These are phyloP conservation scores for Heliconius congener DNA, from an alignment of 1,140 invertebrate species.

Conservation along the genomic window DNA sequence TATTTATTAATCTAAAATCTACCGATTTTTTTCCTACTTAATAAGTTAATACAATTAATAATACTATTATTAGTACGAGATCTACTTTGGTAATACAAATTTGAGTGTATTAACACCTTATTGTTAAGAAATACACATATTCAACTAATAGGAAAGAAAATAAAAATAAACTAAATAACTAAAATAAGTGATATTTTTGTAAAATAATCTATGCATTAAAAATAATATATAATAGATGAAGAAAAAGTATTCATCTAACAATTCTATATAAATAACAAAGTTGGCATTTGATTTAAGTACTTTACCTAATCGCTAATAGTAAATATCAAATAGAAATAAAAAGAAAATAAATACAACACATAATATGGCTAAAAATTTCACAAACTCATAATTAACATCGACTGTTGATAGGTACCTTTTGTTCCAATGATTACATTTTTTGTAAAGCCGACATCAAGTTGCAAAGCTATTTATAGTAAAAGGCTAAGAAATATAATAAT, in stretches of 20 bases:
- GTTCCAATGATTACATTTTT: conserved; percentile 77
- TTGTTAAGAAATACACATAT: conserved; percentile 55
- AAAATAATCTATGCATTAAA: conserved; percentile 54
- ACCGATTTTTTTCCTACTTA: conserved; percentile 65
- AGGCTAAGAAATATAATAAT: conserved; percentile 76
- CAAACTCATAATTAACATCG: conserved; percentile 73
- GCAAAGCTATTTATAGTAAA: conserved; percentile 76
- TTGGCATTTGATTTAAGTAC: conserved; percentile 36
- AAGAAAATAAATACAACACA: conserved; percentile 57
- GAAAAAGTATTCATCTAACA: conserved; percentile 18
- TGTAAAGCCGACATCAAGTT: conserved; percentile 78
- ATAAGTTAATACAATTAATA: conserved; percentile 79
- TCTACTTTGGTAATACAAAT: conserved; percentile 66
- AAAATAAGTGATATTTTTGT: conserved; percentile 56
- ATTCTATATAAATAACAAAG: conserved; percentile 32
- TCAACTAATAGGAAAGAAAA: conserved; percentile 36
- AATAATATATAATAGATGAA: conserved; percentile 4
- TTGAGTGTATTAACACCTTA: conserved; percentile 57
- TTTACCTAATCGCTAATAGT: conserved; percentile 49
- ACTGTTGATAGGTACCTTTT: conserved; percentile 76
- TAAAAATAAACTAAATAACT: conserved; percentile 51
- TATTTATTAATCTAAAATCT: conserved; percentile 78
- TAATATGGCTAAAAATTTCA: conserved; percentile 57
- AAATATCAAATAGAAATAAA: conserved; percentile 54
- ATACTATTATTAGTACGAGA: conserved; percentile 77